Base-by-base conservation (phyloP, 2,797 vertebrate genomes). In the Acipenser transmontanus region DNA sequence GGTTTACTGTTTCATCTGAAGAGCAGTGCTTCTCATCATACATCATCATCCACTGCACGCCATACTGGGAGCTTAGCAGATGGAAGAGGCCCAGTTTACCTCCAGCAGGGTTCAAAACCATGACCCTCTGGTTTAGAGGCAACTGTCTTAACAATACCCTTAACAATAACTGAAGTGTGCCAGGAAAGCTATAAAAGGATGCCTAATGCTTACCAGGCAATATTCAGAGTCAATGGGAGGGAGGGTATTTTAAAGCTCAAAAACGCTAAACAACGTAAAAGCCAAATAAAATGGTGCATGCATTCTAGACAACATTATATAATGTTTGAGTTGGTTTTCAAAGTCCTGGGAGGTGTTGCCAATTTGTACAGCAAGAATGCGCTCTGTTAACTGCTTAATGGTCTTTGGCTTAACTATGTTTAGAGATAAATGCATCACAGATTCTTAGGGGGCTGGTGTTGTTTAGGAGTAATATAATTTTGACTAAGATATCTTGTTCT, bases 191-290 rank as follows among this genome's bases (percentile, higher is more conserved):
- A 6, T 6, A 50, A 56, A 56, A 20, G 56, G n/a, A 68, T 63
- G 47, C 12, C 51, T 70, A 14, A 60, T 70, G 66, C 71, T 65
- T 69, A 68, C 49, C 64, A 66, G 50, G 57, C 69, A 47, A 47
- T 66, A 71, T 14, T 65, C 66, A 64, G 75, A 73, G 72, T 73
- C 68, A 72, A 71, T 74, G 62, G 73, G 64, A 17, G 17, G 17
- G 17, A 63, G 50, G 52, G 62, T 8, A 50, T 66, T 71, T 73
- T 66, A 14, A 62, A 62, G 75, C 72, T 69, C 49, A 14, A 20
- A 69, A 52, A 57, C 34, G 64, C 70, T 64, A 65, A 57, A 73
- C 68, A 67, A 63, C 59, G 11, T 57, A 6, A 10, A 57, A 12
- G 11, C 54, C 54, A 70, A 75, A 65, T 69, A 65, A 10, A 57